Percentiles rank a stretch among this genome's conserved stretches.
phyloP scores from a whole-genome alignment of 2,888 invertebrate species.

The Synergus japonicus region DNA sequence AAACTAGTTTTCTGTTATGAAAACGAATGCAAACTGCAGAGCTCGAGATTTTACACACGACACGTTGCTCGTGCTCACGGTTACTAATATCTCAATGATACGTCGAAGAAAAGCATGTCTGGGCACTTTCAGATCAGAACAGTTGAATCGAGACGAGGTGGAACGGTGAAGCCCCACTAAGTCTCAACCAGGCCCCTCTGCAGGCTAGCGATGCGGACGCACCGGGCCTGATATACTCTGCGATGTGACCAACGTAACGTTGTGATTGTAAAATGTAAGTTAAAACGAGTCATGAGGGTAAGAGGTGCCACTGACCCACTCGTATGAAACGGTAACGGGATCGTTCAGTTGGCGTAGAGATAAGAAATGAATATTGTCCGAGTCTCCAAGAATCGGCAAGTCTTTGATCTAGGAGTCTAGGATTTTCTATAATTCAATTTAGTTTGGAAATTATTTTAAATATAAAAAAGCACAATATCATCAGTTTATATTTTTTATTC shows the following conservation, averaged over 20 bases:
- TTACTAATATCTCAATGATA: slow-evolving; percentile 71
- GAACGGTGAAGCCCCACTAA: slow-evolving; percentile 38
- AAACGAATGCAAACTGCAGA: not conserved
- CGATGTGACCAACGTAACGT: slow-evolving; percentile 41
- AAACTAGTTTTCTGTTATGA: not conserved
- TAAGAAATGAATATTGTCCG: slow-evolving; percentile 39
- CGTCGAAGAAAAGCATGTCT: slow-evolving; percentile 66
- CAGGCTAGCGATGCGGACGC: slow-evolving; percentile 57
- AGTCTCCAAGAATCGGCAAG: not conserved
- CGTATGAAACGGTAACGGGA: slow-evolving; percentile 74
- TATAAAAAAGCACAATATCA: not conserved
- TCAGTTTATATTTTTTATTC: not conserved
- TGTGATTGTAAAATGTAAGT: slow-evolving; percentile 48
- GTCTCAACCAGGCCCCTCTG: slow-evolving; percentile 60
- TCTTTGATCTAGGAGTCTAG: not conserved
- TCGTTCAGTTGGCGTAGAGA: slow-evolving; percentile 59
- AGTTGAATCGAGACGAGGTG: slow-evolving; percentile 25
- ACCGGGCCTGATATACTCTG: slow-evolving; percentile 51
- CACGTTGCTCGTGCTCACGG: slow-evolving; percentile 66
- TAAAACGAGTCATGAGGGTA: slow-evolving; percentile 55
- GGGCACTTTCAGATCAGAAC: slow-evolving; percentile 67
- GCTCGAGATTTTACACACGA: slow-evolving; percentile 57
- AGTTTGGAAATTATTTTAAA: not conserved
- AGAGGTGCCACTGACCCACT: slow-evolving; percentile 75
- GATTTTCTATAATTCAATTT: not conserved